Percentiles rank a stretch among this genome's conserved stretches.
Evolutionary conservation across 2,888 invertebrate genomes (phyloP).

Genomic region (Deroplatys truncata): DNA sequence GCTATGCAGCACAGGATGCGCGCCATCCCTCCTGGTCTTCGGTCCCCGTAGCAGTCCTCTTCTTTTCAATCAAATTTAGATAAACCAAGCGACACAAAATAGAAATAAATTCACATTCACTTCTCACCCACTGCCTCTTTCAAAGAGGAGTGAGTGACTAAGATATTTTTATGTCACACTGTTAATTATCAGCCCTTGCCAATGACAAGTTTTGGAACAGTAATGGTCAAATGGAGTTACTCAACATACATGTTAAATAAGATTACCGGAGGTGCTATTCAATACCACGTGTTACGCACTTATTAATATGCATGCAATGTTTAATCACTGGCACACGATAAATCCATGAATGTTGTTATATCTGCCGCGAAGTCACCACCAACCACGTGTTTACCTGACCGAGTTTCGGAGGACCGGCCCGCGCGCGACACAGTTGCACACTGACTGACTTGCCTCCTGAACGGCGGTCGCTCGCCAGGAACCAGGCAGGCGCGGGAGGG

Average conservation of each 20-base stretch:
- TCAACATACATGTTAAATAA: neutral
- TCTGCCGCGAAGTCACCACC: too few relatives aligned
- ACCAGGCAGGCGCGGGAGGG: neutral
- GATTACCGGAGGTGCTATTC: too few relatives aligned
- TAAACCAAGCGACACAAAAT: neutral
- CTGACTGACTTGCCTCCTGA: neutral
- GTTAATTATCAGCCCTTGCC: neutral
- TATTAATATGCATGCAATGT: too few relatives aligned
- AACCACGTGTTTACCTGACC: too few relatives aligned
- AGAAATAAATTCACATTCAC: neutral
- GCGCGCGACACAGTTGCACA: neutral
- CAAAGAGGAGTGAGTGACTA: neutral
- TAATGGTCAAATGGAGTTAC: neutral
- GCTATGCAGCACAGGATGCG: neutral
- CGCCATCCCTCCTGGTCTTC: neutral
- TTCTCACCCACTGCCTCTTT: neutral
- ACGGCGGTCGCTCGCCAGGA: neutral
- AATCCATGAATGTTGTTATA: neutral
- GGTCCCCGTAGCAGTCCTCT: neutral
- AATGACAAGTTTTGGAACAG: neutral
- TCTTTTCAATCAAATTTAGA: neutral
- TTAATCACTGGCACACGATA: neutral
- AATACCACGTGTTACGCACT: too few relatives aligned
- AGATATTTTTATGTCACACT: neutral
- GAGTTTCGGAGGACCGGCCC: too few relatives aligned